Evolutionary conservation across 2,113 vertebrate species (phyloP).

Genomic region (Gavia stellata): DNA sequence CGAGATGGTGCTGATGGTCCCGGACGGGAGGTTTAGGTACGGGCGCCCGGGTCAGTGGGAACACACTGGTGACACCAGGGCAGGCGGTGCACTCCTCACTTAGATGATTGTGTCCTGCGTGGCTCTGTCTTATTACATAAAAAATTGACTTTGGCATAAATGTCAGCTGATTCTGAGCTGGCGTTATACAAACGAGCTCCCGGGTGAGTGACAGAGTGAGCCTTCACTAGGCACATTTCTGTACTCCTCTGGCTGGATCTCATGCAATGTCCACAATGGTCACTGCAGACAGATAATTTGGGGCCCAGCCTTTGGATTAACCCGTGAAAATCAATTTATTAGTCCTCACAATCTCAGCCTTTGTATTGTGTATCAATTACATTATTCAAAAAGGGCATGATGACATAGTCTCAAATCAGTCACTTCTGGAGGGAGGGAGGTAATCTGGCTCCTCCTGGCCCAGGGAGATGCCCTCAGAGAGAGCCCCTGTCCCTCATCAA

Average conservation of each 20-base stretch:
- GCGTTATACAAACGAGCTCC: background rate
- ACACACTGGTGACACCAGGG: background rate
- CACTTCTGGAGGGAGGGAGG: background rate
- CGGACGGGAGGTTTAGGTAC: accelerated
- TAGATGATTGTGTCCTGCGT: background rate
- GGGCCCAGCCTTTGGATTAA: background rate
- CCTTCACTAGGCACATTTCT: background rate
- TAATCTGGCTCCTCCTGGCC: background rate
- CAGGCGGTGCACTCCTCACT: accelerated
- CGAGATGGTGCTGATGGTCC: background rate
- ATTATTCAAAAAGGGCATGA: background rate
- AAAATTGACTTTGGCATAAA: background rate
- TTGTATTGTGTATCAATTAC: background rate
- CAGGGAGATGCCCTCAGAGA: background rate
- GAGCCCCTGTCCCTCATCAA: background rate
- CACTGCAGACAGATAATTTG: background rate
- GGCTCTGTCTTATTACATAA: background rate
- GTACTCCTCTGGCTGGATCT: background rate
- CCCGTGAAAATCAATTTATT: background rate
- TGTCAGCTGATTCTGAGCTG: background rate
- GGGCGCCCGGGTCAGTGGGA: background rate
- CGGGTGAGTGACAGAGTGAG: background rate
- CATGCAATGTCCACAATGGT: background rate
- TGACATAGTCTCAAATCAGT: background rate
- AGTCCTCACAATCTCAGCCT: background rate